Evolutionary conservation across 2,113 vertebrate genomes (phyloP).

Genomic region (Andinoacara biseriatus): DNA sequence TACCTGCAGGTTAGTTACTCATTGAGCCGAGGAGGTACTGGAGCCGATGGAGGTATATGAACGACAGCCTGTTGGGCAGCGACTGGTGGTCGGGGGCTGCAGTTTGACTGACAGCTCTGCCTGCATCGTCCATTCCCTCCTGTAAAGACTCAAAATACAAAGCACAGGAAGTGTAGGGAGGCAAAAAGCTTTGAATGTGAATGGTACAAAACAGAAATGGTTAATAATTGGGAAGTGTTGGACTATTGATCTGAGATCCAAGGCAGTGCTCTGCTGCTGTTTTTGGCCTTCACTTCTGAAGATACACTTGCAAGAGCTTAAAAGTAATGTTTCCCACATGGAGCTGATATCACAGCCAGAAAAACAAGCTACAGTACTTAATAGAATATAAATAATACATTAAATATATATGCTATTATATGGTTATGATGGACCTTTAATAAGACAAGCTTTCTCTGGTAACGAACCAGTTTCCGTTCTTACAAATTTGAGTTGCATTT

Average conservation of each 20-base stretch:
- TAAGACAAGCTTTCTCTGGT: background rate
- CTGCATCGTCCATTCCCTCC: constrained; percentile 74
- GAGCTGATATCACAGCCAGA: background rate
- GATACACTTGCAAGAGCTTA: background rate
- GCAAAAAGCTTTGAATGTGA: constrained; percentile 67
- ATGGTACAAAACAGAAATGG: constrained; percentile 70
- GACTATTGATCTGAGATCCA: constrained; percentile 61
- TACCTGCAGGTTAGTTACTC: constrained; percentile 83
- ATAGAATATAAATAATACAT: background rate
- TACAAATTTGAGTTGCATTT: background rate
- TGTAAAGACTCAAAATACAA: constrained; percentile 74
- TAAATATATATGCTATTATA: background rate
- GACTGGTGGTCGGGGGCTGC: constrained; percentile 35
- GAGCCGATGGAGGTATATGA: constrained; percentile 73
- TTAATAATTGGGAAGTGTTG: constrained; percentile 81
- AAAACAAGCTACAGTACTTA: background rate
- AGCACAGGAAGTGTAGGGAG: constrained; percentile 78
- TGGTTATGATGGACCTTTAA: background rate
- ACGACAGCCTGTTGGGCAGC: constrained; percentile 61
- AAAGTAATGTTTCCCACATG: background rate
- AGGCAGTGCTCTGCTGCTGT: constrained; percentile 18
- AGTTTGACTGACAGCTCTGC: constrained; percentile 80
- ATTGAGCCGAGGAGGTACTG: constrained; percentile 76
- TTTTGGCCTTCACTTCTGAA: constrained; percentile 15
- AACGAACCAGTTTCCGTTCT: background rate